These are phyloP conservation scores for Porites lutea DNA, from an alignment of 64 coral and sea anemone species.

Conservation along the genomic window DNA sequence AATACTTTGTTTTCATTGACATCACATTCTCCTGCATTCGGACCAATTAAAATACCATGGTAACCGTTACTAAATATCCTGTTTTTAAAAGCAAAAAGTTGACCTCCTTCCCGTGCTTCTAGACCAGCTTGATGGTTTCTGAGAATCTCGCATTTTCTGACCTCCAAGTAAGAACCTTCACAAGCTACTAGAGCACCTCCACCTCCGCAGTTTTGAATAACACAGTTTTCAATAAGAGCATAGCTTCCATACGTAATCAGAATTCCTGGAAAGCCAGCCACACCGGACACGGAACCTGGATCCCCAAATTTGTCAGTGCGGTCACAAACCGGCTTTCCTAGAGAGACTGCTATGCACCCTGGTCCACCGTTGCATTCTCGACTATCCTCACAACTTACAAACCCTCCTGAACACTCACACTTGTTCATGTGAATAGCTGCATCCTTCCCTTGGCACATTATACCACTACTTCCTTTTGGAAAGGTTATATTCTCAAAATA, in stretches of 20 bases:
- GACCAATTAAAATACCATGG: conserved; percentile 70
- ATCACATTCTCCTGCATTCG: conserved; percentile 40
- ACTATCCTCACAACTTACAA: conserved; percentile 56
- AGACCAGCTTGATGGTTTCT: conserved; percentile 41
- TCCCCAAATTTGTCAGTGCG: conserved; percentile 59
- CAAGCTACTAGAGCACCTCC: conserved; percentile 34
- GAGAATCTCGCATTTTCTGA: conserved; percentile 47
- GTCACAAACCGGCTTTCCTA: conserved; percentile 34
- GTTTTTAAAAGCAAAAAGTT: conserved; percentile 19
- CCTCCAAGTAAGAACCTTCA: conserved; percentile 32
- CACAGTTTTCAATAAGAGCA: conserved; percentile 68
- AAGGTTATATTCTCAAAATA: conserved; percentile 69
- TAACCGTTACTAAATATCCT: conserved; percentile 47
- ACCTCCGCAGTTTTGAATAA: conserved; percentile 58
- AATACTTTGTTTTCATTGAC: conserved; percentile 58
- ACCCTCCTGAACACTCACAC: conserved; percentile 73
- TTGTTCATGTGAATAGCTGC: conserved; percentile 38
- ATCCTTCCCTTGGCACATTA: neutral
- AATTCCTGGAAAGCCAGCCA: conserved; percentile 42
- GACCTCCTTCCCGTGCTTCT: conserved; percentile 57
- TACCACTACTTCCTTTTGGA: conserved; percentile 17
- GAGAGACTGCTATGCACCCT: conserved; percentile 53
- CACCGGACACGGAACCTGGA: conserved; percentile 11
- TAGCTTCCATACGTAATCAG: neutral
- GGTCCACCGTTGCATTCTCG: conserved; percentile 82